A percentile compares a stretch with the other conserved stretches of the same genome.
Evolutionary conservation across 1,140 invertebrate species (phyloP).

Genomic region (Eupristina koningsbergeri): DNA sequence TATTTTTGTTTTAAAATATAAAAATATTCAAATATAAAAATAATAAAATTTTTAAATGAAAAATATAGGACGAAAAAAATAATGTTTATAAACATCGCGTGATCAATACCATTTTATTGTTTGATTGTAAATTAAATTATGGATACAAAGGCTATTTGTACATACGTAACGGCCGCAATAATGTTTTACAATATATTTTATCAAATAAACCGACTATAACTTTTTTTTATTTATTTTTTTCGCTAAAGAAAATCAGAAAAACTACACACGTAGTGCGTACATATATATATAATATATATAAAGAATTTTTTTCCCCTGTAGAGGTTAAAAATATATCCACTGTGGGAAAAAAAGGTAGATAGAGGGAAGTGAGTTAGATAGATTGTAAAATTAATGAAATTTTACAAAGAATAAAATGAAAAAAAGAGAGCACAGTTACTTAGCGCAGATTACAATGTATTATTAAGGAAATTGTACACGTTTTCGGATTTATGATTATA

Average conservation of each 20-base stretch:
- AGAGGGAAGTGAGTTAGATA: neutral
- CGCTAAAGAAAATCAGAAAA: conserved; percentile 52
- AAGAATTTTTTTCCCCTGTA: conserved; percentile 46
- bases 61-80: neutral
- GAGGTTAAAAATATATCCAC: conserved; percentile 18
- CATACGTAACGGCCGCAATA: conserved; percentile 71
- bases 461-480: neutral
- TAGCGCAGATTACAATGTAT: conserved; percentile 6
- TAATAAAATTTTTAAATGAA: neutral
- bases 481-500: neutral
- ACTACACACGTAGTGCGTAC: conserved; percentile 44
- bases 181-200: conserved; percentile 69
- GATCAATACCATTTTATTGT: conserved; percentile 68
- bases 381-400: neutral
- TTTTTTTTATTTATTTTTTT: conserved; percentile 54
- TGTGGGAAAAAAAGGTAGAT: neutral
- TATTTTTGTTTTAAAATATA: too few species aligned
- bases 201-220: conserved; percentile 69
- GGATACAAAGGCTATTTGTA: conserved; percentile 72
- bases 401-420: conserved; percentile 40
- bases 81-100: conserved; percentile 47
- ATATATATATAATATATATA: conserved; percentile 51
- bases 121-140: conserved; percentile 69
- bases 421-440: conserved; percentile 28
- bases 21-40: neutral